A percentile compares a stretch with the other conserved stretches of the same genome.
Conservation (phyloP, 1,140 invertebrate genomes). For the Macrosteles quadrilineatus region DNA sequence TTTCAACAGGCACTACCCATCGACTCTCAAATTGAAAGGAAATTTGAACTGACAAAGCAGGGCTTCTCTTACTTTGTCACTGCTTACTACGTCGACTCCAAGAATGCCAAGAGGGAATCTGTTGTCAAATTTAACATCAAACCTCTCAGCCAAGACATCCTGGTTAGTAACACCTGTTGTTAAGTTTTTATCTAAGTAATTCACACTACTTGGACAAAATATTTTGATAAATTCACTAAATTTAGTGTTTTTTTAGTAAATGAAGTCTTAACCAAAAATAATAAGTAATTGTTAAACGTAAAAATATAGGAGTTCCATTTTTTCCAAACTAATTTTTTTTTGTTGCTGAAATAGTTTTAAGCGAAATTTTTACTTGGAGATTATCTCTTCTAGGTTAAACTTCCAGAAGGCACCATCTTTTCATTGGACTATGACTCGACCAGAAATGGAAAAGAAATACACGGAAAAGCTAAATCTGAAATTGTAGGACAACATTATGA, state of each 20-base stretch:
- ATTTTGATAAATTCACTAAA: no score
- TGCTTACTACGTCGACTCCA: conserved; percentile 5
- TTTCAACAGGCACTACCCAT: background rate
- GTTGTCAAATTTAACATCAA: background rate
- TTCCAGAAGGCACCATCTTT: conserved; percentile 10
- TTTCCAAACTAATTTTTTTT: no score
- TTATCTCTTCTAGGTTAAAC: background rate
- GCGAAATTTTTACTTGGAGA: no score
- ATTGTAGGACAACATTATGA: background rate
- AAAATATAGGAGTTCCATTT: no score
- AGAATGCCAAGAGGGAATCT: conserved; percentile 21
- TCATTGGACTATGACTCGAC: background rate
- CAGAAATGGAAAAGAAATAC: background rate
- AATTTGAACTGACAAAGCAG: background rate
- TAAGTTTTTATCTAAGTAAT: no score
- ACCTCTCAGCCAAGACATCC: background rate
- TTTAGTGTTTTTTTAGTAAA: no score
- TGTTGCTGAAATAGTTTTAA: no score
- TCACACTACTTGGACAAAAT: no score
- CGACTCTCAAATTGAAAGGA: background rate
- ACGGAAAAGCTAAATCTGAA: background rate
- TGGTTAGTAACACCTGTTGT: conserved; percentile 20
- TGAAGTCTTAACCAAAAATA: no score
- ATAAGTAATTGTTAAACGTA: no score
- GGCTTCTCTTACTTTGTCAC: background rate